A percentile compares a stretch with the other conserved stretches of the same genome.
Evolutionary conservation across 1,140 invertebrate species (phyloP).

Genomic region (Andricus grossulariae): DNA sequence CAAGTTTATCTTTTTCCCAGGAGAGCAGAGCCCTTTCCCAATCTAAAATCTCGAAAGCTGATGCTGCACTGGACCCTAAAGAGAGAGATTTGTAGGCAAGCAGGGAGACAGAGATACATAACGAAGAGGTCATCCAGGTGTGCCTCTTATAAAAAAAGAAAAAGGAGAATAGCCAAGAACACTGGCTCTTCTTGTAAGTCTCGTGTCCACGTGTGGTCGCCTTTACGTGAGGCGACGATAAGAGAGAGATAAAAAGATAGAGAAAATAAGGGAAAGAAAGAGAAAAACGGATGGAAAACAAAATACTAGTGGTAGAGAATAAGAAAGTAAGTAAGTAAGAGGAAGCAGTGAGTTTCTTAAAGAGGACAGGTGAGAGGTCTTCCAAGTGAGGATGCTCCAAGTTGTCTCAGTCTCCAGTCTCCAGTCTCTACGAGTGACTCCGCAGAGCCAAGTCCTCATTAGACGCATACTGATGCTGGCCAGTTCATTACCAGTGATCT

Average conservation of each 20-base stretch:
- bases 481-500: slow-evolving; percentile 59
- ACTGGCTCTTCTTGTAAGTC: neutral
- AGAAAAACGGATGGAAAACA: neutral
- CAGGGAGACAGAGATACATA: neutral
- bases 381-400: slow-evolving; percentile 43
- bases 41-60: slow-evolving; percentile 4
- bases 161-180: neutral
- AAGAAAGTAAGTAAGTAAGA: neutral
- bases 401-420: slow-evolving; percentile 41
- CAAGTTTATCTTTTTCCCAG: neutral
- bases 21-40: neutral
- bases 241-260: slow-evolving; percentile 28
- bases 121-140: neutral
- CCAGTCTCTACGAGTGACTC: slow-evolving; percentile 45
- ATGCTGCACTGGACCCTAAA: neutral
- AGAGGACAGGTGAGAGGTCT: slow-evolving; percentile 37
- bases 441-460: slow-evolving; percentile 52
- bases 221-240: neutral
- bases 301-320: neutral
- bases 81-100: neutral
- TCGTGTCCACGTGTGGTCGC: slow-evolving; percentile 14
- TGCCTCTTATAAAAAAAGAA: neutral
- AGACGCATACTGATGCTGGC: slow-evolving; percentile 43
- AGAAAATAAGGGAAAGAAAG: neutral
- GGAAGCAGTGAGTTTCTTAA: slow-evolving; percentile 18